Base-by-base conservation (phyloP, 2,113 vertebrate species). In the Alethe diademata region DNA sequence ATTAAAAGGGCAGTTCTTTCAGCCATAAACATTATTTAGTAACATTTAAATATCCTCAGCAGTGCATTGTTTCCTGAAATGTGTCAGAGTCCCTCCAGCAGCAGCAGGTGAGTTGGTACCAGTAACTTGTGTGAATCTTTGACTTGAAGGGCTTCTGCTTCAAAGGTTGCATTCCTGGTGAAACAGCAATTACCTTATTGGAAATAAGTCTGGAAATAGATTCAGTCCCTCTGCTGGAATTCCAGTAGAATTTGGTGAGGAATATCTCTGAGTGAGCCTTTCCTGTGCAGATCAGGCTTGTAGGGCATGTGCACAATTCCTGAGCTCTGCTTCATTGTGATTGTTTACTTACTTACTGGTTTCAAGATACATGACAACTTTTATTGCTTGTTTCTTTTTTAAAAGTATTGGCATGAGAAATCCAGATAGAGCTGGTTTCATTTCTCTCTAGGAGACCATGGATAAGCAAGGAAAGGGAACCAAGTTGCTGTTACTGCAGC, bases 211-310 rank as follows among this genome's bases (percentile, higher is more conserved):
- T 58, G 45, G 33, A 47, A 36, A 73, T 7, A 36, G 8, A 40
- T 51, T 23, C 69, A 10, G 25, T 90, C 31, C 40, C 38, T 82
- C 31, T 38, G 29, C 38, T 56, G 38, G 51, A 58, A 64, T 56
- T 70, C 12, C 47, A 51, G 0, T 14, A 40, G 14, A 45, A 28
- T 36, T 54, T 66, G 31, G 20, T 36, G 4, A 70, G 64, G 43
- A 60, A 1, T 43, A 9, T 23, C 45, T 78, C 8, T 5, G 29
- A 54, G 56, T 4, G 38, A 75, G 45, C 75, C 23, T 28, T 7
- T 0, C 0, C 60, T 45, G 23, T 60, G 45, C 62, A 25, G 61
- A 1, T 33, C 8, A 19, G 1, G 1, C 51, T 35, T 78, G 47
- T 9, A n/a, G 53, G 74, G 57, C 56, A 35, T 24, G 38, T 7